Conservation (phyloP, 2,888 invertebrate species). For the Limnephilus auricula region DNA sequence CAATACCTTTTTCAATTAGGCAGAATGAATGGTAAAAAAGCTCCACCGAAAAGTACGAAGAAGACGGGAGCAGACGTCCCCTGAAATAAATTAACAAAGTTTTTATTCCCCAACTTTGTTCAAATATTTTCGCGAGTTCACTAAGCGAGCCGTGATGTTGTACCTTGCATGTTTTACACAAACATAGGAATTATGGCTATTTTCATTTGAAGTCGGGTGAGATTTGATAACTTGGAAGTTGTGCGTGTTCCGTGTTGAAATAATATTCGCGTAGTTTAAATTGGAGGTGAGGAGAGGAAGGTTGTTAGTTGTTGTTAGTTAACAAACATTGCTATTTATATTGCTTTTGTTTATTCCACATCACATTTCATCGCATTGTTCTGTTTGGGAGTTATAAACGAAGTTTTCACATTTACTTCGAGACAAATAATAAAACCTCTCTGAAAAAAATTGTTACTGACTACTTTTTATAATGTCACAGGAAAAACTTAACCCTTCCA, state of each 20-base stretch:
- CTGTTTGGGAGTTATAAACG: not conserved
- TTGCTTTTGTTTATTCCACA: not conserved
- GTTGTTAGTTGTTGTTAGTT: not conserved
- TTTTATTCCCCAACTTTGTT: constrained; percentile 42
- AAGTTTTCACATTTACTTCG: not conserved
- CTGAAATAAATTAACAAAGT: constrained; percentile 49
- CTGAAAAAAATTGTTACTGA: too few relatives aligned
- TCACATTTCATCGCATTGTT: not conserved
- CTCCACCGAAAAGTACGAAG: not conserved
- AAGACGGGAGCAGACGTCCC: constrained; percentile 2
- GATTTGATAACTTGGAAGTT: constrained; percentile 43
- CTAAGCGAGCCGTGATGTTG: constrained; percentile 34
- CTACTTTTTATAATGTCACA: too few relatives aligned
- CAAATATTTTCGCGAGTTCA: constrained; percentile 46
- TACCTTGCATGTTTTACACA: constrained; percentile 40
- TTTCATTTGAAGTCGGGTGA: constrained; percentile 30
- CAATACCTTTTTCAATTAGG: constrained; percentile 35
- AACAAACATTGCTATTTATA: not conserved
- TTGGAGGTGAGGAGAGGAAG: constrained; percentile 5
- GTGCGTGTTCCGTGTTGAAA: constrained; percentile 34
- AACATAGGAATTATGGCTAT: constrained; percentile 31
- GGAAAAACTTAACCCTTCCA: too few relatives aligned
- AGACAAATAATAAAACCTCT: not conserved
- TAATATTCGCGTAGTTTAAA: constrained; percentile 29
- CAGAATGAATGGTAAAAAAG: constrained; percentile 31